A percentile compares a stretch with the other conserved stretches of the same genome.
phyloP scores from a whole-genome alignment of 2,888 invertebrate genomes.

The Theodoxus fluviatilis region DNA sequence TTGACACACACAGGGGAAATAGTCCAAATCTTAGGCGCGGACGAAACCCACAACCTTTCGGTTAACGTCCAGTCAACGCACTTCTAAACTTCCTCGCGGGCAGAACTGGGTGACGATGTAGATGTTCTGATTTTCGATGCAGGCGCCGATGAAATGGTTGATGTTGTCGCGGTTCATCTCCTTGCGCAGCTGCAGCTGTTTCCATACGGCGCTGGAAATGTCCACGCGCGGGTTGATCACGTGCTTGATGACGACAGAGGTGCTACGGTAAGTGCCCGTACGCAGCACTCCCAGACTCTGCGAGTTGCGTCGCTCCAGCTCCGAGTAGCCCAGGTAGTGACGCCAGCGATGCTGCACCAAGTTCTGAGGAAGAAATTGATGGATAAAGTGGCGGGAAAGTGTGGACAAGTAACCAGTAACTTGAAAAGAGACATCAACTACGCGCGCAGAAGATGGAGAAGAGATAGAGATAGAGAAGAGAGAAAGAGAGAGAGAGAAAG shows the following conservation, averaged over 20 bases:
- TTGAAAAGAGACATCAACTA: background rate
- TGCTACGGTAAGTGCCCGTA: background rate
- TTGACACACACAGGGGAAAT: too few species aligned
- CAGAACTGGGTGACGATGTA: slow-evolving; percentile 62
- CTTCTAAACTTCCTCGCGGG: slow-evolving; percentile 59
- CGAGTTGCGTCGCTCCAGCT: slow-evolving; percentile 27
- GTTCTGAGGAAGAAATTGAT: too few species aligned
- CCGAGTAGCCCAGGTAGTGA: slow-evolving; percentile 38
- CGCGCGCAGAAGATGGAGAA: background rate
- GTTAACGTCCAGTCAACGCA: slow-evolving; percentile 30
- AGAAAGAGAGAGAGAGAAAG: background rate
- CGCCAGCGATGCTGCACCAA: slow-evolving; percentile 39
- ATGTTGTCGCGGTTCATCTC: slow-evolving; percentile 64
- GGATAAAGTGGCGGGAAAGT: too few species aligned
- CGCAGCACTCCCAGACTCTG: background rate
- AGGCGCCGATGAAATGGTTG: slow-evolving; percentile 62
- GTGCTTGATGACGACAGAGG: slow-evolving; percentile 76
- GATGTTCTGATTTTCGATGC: slow-evolving; percentile 59
- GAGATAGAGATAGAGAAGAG: background rate
- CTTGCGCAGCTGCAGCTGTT: slow-evolving; percentile 60
- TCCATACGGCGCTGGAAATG: slow-evolving; percentile 57
- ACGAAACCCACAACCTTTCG: background rate
- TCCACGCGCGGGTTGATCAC: slow-evolving; percentile 53
- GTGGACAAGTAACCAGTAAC: too few species aligned
- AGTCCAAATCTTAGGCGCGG: background rate